Evolutionary conservation across 2,888 invertebrate species (phyloP), one percentile per base, ranked within the genome.

Genomic region (Epinotia nisella): DNA sequence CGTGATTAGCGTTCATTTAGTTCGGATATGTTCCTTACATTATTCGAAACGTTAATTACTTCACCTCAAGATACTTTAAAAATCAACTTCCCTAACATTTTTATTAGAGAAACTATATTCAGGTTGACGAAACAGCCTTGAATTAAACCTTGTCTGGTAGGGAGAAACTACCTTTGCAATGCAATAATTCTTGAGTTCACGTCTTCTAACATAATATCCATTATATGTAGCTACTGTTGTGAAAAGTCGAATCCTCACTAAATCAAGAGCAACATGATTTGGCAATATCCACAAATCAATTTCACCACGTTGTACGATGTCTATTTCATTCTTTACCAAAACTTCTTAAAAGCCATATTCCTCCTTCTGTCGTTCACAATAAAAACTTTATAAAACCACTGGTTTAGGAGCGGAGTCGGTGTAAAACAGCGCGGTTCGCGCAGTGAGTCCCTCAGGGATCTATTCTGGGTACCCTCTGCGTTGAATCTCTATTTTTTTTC

Each of bases 401-500:
- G 51, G 64, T 56, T 75, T 59, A 80, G 81, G 78, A 82, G 82
- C 81, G 81, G 78, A 82, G 82, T 81, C 82, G 79, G 84, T 81
- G 87, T 86, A 84, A 84, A 86, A 84, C 84, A 82, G 86, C 84
- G 85, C 82, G 83, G 81, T 83, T 87, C 89, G 77, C 76, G 86
- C 88, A 85, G 90, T 82, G 87, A 90, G 91, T 93, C 92, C 92
- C 93, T 81, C 86, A 85, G 93, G 93, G 93, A 92, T 87, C 90
- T 93, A 93, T 92, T 92, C 89, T 89, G 81, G 89, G 90, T 85
- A 87, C 91, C 90, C 90, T 88, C 86, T 82, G 69, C 79, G 77
- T 80, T 83, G 83, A 82, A 85, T 86, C 86, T 86, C 82, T 85
- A 86, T 85, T 81, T 76, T 80, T 58, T 86, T 86, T 87, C 86